Evolutionary conservation across 92 coral and sea anemone species (phyloP).

Genomic region (Bergia sp.): DNA sequence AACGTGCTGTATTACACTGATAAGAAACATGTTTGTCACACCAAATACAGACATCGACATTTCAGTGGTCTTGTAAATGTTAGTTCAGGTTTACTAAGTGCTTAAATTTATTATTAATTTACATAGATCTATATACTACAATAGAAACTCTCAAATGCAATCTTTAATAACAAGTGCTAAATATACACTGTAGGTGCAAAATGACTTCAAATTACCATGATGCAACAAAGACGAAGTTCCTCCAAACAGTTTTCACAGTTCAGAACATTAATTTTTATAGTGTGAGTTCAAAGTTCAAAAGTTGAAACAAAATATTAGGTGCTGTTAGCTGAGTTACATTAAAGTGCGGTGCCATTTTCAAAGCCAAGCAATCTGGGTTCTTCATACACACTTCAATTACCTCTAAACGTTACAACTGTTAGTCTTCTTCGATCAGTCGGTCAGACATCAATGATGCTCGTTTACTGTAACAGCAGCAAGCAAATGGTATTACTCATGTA

Average conservation of each 20-base stretch:
- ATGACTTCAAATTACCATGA: background rate
- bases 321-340: constrained; percentile 13
- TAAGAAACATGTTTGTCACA: no score
- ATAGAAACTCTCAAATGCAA: no score
- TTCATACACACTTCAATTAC: background rate
- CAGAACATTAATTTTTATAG: background rate
- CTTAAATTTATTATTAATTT: no score
- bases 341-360: constrained; percentile 7
- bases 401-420: constrained; percentile 13
- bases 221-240: no score
- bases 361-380: background rate
- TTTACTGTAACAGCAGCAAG: constrained; percentile 19
- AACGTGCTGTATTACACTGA: no score
- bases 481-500: background rate
- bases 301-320: background rate
- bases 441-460: constrained; percentile 16
- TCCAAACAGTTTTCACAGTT: background rate
- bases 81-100: no score
- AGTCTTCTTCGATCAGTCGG: constrained; percentile 20
- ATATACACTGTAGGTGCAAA: no score
- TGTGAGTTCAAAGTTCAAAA: background rate
- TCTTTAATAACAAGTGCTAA: no score
- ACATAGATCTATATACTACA: no score
- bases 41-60: no score
- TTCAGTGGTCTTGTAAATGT: no score